These are phyloP conservation scores for Actinia tenebrosa DNA, from an alignment of 64 coral and sea anemone species.

Conservation along the genomic window DNA sequence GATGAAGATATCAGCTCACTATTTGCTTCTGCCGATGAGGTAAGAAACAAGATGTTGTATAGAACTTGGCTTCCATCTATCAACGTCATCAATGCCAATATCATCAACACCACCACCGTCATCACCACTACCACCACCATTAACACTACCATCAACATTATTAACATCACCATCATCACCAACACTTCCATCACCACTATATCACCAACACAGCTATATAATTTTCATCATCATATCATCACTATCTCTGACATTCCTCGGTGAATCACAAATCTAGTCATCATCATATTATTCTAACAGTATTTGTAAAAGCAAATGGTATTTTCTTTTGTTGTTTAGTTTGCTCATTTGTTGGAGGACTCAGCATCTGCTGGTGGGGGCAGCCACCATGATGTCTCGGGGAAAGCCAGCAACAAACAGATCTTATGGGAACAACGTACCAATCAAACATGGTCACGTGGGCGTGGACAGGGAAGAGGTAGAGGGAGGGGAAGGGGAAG, in stretches of 20 bases:
- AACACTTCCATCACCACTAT: not conserved
- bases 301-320: not conserved
- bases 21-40: constrained; percentile 61
- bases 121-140: not conserved
- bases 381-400: constrained; percentile 27
- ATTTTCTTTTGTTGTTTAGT: constrained; percentile 23
- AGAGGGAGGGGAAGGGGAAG: not conserved
- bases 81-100: not conserved
- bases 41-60: not conserved
- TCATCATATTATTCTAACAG: not conserved
- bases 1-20: constrained; percentile 15
- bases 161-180: not conserved
- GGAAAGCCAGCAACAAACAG: constrained; percentile 38
- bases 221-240: too few relatives aligned
- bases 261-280: not conserved
- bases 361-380: constrained; percentile 38
- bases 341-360: constrained; percentile 49
- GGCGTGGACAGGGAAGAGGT: not conserved
- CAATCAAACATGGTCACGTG: constrained; percentile 20
- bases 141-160: not conserved
- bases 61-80: not conserved
- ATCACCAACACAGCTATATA: not conserved
- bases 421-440: constrained; percentile 40
- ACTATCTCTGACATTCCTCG: too few relatives aligned
- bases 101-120: not conserved